Evolutionary conservation across 2,113 vertebrate genomes (phyloP).

Genomic region (Pseudorhombus dupliciocellatus): DNA sequence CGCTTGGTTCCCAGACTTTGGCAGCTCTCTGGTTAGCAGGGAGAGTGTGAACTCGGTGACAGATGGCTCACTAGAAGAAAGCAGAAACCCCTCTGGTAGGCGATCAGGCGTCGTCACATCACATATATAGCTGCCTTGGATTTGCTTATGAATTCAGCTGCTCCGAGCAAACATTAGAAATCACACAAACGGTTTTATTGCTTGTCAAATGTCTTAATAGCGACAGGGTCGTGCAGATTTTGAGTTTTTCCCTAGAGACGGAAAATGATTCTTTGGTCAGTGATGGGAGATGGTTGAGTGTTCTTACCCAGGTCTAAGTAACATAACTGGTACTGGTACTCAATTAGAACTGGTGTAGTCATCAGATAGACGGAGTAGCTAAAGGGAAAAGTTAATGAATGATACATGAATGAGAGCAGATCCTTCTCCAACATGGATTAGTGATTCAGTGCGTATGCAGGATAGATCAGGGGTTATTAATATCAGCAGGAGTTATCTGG

Average conservation of each 20-base stretch:
- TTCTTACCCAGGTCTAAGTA: no score
- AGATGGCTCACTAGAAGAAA: conserved; percentile 72
- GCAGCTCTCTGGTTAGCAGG: conserved; percentile 48
- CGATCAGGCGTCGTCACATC: conserved; percentile 51
- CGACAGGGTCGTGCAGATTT: no score
- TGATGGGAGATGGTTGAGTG: no score
- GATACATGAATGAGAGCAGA: no score
- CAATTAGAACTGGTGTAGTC: no score
- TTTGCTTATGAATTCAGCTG: conserved; percentile 24
- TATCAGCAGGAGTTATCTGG: background rate
- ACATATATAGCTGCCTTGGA: conserved; percentile 41
- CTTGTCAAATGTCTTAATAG: background rate
- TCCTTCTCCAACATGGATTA: no score
- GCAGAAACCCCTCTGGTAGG: conserved; percentile 58
- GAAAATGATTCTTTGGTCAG: background rate
- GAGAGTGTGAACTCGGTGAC: conserved; percentile 74
- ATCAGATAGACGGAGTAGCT: no score
- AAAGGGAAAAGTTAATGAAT: no score
- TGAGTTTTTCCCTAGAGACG: background rate
- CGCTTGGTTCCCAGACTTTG: conserved; percentile 46
- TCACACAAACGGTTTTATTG: conserved; percentile 1
- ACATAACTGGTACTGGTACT: no score
- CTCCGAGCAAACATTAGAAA: background rate
- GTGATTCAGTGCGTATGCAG: no score
- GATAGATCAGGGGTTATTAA: no score